Base-by-base conservation (phyloP, 2,888 invertebrate genomes). In the Aphodius sticticus region DNA sequence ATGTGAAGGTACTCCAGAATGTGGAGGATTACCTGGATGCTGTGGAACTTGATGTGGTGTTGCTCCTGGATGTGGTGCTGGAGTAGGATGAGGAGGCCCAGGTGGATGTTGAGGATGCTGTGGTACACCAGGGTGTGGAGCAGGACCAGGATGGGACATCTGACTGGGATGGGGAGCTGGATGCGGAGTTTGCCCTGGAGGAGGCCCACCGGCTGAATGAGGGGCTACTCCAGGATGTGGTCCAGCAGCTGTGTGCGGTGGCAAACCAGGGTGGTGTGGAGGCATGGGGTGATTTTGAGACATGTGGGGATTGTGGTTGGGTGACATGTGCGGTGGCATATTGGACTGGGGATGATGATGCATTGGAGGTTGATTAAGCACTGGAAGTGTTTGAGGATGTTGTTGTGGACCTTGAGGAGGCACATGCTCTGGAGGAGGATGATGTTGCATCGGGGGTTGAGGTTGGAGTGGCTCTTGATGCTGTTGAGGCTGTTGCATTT, bases 21-120 rank as follows among this genome's bases (percentile, higher is more conserved):
- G 77, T 16, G 71, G 79, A 12, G 71, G 88, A 84, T 88, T 85
- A 75, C 53, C 87, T 86, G 83, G 85, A 79, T 88, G 88, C 16
- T 86, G 85, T 77, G 83, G 82, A 53, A 84, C 71, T 75, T 84
- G 76, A 69, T 80, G 82, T 38, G 83, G 82, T 37, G 72, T 15
- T 69, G 82, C 35, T 71, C 74, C 75, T 77, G 77, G 38, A 16
- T 38, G 77, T 16, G 71, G 79, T 9, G 71, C 74, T n/a, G 72
- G 77, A n/a, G 77, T 76, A 15, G 81, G 81, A 74, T 78, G 80
- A 16, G 76, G 80, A 15, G 79, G 78, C 6, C 71, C 76, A 7
- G 77, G 74, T 14, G 37, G 81, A 82, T 77, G 84, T 74, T 35
- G 82, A 82, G 36, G 81, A 72, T 81, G 83, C 72, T 53, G 53